Percentiles rank a stretch among this genome's conserved stretches.
phyloP scores from a whole-genome alignment of 2,888 invertebrate genomes.

The Ichneumoninae sp. region DNA sequence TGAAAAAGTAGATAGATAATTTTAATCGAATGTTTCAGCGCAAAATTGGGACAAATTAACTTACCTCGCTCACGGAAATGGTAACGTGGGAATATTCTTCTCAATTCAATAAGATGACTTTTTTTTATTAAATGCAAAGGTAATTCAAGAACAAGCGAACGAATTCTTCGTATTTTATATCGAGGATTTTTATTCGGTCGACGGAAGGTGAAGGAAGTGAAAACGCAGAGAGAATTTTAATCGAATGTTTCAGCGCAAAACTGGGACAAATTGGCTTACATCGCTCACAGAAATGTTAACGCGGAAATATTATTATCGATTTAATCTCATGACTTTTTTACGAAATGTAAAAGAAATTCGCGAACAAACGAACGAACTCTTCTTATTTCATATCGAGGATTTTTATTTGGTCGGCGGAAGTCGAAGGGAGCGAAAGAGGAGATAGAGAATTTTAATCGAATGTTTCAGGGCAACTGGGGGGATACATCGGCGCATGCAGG shows the following conservation, averaged over 20 bases:
- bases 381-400: background rate
- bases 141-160: background rate
- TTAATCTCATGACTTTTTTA: too few relatives aligned
- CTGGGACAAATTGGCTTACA: background rate
- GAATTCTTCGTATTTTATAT: background rate
- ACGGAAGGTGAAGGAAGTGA: background rate
- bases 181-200: background rate
- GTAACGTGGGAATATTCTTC: too few relatives aligned
- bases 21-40: conserved; percentile 1
- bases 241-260: conserved; percentile 5
- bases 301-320: too few relatives aligned
- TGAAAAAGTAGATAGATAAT: background rate
- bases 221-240: background rate
- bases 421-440: background rate
- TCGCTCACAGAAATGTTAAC: background rate
- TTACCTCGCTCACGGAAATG: background rate
- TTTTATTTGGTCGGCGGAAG: background rate
- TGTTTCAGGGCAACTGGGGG: background rate
- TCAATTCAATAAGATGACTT: too few relatives aligned
- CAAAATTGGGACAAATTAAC: background rate
- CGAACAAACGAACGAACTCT: background rate
- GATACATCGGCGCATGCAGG: background rate
- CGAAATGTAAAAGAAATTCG: background rate
- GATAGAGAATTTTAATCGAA: conserved; percentile 11
- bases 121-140: too few relatives aligned